Evolutionary conservation across 1,140 invertebrate species (phyloP), one percentile per base, ranked within the genome.

Genomic region (Trigoniulus corallinus): DNA sequence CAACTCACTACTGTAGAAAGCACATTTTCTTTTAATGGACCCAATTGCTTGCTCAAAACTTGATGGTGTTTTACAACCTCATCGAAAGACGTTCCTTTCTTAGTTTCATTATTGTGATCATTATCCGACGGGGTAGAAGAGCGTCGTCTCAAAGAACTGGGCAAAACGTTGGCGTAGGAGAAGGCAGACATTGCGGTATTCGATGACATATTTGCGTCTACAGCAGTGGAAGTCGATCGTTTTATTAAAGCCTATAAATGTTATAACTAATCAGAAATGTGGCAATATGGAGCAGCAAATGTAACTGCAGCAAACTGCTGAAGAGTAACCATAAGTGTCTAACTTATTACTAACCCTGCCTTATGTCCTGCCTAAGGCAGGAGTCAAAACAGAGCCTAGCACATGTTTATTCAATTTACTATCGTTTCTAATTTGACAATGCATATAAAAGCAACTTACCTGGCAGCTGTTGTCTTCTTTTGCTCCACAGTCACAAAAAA

Each of bases 401-500:
- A n/a, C 34, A 51, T 37, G 20, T 46, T 71, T 1, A 79, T 55
- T 56, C 63, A 63, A 41, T 64, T 63, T 40, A 67, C 63, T 1
- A 57, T 54, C 0, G 53, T 20, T 40, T 25, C 10, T 18, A 18
- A 23, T 24, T n/a, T 1, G 24, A 25, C 7, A 22, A 20, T 1
- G 26, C 25, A 22, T 20, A 47, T 25, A 25, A 40, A 15, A 51
- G 47, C 37, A 42, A 53, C 48, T 47, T 55, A 74, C 76, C 64
- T 75, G 65, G 58, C 74, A 77, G 12, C 76, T 78, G 1, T 79
- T 78, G 63, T 94, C 89, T 55, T 92, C 87, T 66, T 94, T 94
- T 4, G 89, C 92, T 2, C 94, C 94, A 68, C 94, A 98, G 65
- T 98, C 93, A 64, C 94, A 98, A 69, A 98, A 98, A 72, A 98